These are phyloP conservation scores for Orussus abietinus DNA, from an alignment of 1,140 invertebrate genomes.

Conservation along the genomic window DNA sequence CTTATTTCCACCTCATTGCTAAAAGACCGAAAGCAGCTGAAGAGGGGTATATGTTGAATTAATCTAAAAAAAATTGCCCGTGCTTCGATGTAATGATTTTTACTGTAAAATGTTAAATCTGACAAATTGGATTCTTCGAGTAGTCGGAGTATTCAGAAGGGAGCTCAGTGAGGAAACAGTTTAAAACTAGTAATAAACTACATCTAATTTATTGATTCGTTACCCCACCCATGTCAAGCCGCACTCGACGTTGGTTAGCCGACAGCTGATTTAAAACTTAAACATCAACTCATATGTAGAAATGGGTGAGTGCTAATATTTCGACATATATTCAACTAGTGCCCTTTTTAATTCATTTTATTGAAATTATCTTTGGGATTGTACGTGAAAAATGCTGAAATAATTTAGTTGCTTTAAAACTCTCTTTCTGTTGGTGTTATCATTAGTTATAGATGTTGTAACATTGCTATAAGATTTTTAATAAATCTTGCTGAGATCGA, in stretches of 20 bases:
- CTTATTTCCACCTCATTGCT: too few species aligned
- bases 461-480: neutral
- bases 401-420: too few species aligned
- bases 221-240: neutral
- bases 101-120: too few species aligned
- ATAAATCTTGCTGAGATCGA: slow-evolving; percentile 1
- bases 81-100: too few species aligned
- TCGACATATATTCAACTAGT: neutral
- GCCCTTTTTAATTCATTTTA: neutral
- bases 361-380: neutral
- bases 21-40: too few species aligned
- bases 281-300: neutral
- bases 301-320: neutral
- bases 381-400: too few species aligned
- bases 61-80: too few species aligned
- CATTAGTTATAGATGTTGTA: neutral
- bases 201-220: slow-evolving; percentile 1
- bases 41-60: too few species aligned
- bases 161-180: too few species aligned
- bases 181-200: too few species aligned
- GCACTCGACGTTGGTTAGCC: neutral
- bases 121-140: too few species aligned
- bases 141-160: too few species aligned
- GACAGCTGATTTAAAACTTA: neutral
- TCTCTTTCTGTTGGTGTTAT: neutral